Percentiles rank a stretch among this genome's conserved stretches.
Evolutionary conservation across 53 echinoderm and acorn worm species (phyloP).

Genomic region (Paracentrotus lividus): DNA sequence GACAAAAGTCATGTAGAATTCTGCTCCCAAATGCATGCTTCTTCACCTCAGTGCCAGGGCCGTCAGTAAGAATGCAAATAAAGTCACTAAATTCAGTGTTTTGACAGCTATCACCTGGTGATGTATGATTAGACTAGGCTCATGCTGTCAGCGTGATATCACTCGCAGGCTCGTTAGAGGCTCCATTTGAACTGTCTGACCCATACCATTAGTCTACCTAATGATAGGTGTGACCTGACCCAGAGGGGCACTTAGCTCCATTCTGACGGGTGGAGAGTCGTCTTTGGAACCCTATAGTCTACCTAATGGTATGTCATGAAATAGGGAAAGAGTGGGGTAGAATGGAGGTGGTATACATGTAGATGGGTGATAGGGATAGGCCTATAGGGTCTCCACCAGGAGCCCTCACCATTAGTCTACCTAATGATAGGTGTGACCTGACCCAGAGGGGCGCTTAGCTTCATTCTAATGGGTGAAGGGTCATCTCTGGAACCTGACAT

Average conservation of each 20-base stretch:
- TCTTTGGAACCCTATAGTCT: too few species aligned
- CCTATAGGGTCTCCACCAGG: background rate
- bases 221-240: slow-evolving; percentile 44
- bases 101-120: slow-evolving; percentile 43
- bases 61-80: background rate
- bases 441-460: background rate
- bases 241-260: background rate
- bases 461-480: too few species aligned
- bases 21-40: too few species aligned
- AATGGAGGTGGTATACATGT: too few species aligned
- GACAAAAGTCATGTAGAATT: too few species aligned
- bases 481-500: too few species aligned
- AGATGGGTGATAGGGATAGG: background rate
- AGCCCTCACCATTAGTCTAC: background rate
- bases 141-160: slow-evolving; percentile 25
- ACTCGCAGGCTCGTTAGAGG: slow-evolving; percentile 49
- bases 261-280: background rate
- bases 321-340: too few species aligned
- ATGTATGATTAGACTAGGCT: background rate
- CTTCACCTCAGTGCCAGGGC: background rate
- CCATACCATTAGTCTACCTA: slow-evolving; percentile 31
- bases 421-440: background rate
- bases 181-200: slow-evolving; percentile 55
- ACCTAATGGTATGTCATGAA: too few species aligned
- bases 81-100: background rate